phyloP scores from a whole-genome alignment of 2,797 vertebrate genomes.

The Chelidonichthys spinosus region DNA sequence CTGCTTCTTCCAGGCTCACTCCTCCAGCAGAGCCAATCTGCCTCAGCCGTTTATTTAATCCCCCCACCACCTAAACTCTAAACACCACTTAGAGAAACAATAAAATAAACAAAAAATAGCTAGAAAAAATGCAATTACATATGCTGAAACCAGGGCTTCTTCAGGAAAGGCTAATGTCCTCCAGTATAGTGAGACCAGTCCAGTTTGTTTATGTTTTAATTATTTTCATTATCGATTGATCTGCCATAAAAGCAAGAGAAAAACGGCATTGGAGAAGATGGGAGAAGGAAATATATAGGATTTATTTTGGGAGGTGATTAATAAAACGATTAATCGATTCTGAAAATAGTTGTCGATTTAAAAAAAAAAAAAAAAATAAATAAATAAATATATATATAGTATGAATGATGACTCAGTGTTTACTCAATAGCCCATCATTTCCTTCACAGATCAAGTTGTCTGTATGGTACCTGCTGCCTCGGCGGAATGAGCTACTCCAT shows the following conservation, averaged over 20 bases:
- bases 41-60: constrained; percentile 18
- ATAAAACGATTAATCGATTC: too few relatives aligned
- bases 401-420: background rate
- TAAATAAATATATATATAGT: too few relatives aligned
- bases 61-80: background rate
- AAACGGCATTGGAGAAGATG: too few relatives aligned
- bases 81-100: constrained; percentile 3
- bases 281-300: too few relatives aligned
- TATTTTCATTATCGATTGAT: too few relatives aligned
- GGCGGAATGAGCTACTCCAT: constrained; percentile 93
- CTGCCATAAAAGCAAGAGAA: too few relatives aligned
- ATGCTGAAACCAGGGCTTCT: background rate
- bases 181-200: background rate
- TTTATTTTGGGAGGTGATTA: too few relatives aligned
- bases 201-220: background rate
- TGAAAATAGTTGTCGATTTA: too few relatives aligned
- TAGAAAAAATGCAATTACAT: background rate
- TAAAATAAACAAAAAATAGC: background rate
- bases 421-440: constrained; percentile 3
- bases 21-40: constrained; percentile 2
- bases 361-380: too few relatives aligned
- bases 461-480: constrained; percentile 95
- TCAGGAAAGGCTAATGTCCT: background rate
- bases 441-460: constrained; percentile 90
- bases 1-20: constrained; percentile 19